Evolutionary conservation across 2,113 vertebrate genomes (phyloP), one percentile per base, ranked within the genome.

Genomic region (Tragelaphus imberbis): DNA sequence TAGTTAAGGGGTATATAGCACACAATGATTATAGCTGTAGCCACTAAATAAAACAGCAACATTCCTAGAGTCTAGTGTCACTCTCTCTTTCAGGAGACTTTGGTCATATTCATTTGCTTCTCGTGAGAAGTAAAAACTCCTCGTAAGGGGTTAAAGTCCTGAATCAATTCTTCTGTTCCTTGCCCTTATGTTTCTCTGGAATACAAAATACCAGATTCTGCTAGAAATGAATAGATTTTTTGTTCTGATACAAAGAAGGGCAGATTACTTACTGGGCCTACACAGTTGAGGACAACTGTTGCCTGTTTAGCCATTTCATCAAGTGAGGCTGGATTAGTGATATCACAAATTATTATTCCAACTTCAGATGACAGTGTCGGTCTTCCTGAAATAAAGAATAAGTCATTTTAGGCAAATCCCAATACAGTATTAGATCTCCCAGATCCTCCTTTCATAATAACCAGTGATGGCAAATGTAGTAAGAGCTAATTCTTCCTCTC

Each of bases 281-380:
- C 99, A 97, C 99, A 99, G 98, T 99, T 99, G 92, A 99, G 99
- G 98, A 99, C 99, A 98, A 99, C 98, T 36, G 99, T 97, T 17
- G 99, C 98, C 97, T 99, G 99, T 99, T 98, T 99, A 98, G 99
- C 99, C 99, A 99, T 99, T 97, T 99, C 98, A 96, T 99, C 99
- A 96, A 99, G 98, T 10, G 99, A 99, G 97, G 99, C 99, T 40
- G 98, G 98, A 97, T 99, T 99, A 90, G 58, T 88, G 91, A 99
- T 98, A 99, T 99, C 99, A 98, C 99, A 99, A 15, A 99, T 98
- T 44, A 99, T 99, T 90, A 99, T 98, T 95, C 99, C 99, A 98
- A 99, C 99, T 97, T 99, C 99, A 33, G 99, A 98, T 81, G 98
- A 98, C 36, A 99, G 97, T 96, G 99, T 98, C 0, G 99, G 98